phyloP scores from a whole-genome alignment of 2,888 invertebrate genomes.

The Tetragonula carbonaria region DNA sequence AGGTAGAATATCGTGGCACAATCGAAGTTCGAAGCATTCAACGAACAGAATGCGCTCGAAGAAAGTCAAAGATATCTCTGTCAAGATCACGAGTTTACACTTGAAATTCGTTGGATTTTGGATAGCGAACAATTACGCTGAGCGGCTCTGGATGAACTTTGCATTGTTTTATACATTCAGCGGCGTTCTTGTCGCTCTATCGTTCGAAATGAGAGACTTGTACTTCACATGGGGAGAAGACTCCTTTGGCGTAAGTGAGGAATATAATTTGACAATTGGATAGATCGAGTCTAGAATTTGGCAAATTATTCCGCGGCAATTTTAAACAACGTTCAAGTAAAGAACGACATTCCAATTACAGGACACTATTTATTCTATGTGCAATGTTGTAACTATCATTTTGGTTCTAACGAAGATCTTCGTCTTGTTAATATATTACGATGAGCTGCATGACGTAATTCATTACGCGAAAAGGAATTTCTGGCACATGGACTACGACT shows the following conservation, averaged over 20 bases:
- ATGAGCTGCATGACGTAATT: constrained; percentile 45
- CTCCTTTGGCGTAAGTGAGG: constrained; percentile 62
- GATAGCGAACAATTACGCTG: constrained; percentile 48
- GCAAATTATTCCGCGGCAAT: too few species aligned
- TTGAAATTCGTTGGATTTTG: constrained; percentile 72
- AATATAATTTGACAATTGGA: not conserved
- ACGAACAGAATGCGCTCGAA: constrained; percentile 6
- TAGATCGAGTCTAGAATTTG: not conserved
- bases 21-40: not conserved
- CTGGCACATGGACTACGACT: constrained; percentile 52
- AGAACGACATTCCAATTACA: constrained; percentile 41
- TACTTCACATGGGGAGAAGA: constrained; percentile 59
- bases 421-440: constrained; percentile 46
- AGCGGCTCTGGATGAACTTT: constrained; percentile 45
- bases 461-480: constrained; percentile 44
- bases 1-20: not conserved
- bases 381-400: constrained; percentile 56
- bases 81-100: constrained; percentile 57
- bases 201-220: constrained; percentile 58
- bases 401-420: constrained; percentile 60
- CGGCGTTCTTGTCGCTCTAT: constrained; percentile 33
- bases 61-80: constrained; percentile 23
- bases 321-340: not conserved
- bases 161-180: constrained; percentile 62
- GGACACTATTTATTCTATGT: constrained; percentile 58